phyloP scores from a whole-genome alignment of 2,888 invertebrate species.

The Pemphredon lugubris region DNA sequence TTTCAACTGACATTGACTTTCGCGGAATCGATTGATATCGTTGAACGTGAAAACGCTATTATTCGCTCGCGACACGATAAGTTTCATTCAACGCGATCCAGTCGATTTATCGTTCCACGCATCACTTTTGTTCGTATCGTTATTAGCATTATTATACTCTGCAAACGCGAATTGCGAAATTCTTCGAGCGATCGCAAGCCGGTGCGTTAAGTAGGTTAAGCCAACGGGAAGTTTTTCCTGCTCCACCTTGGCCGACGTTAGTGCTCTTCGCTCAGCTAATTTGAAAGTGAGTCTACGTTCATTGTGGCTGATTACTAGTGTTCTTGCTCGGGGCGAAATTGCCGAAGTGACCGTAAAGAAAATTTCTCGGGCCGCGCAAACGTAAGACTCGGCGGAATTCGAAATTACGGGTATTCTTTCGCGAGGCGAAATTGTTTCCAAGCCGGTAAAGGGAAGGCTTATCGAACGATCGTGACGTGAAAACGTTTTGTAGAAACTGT shows the following conservation, averaged over 20 bases:
- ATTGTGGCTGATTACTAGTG: too few relatives aligned
- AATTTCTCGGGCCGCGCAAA: not conserved
- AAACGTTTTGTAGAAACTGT: too few relatives aligned
- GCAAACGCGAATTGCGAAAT: conserved; percentile 27
- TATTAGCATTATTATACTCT: not conserved
- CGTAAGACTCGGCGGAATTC: not conserved
- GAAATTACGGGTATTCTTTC: conserved; percentile 3
- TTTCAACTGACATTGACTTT: too few relatives aligned
- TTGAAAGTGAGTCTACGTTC: conserved; percentile 11
- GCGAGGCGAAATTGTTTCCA: not conserved
- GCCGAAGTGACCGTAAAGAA: too few relatives aligned
- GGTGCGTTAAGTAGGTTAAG: conserved; percentile 34
- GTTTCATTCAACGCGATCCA: too few relatives aligned
- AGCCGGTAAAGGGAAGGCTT: not conserved
- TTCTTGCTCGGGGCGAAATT: too few relatives aligned
- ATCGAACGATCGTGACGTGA: too few relatives aligned
- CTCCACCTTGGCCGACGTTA: not conserved
- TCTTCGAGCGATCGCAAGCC: conserved; percentile 9
- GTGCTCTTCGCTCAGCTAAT: not conserved
- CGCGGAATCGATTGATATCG: too few relatives aligned
- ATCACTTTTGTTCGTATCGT: too few relatives aligned
- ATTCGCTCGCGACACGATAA: too few relatives aligned
- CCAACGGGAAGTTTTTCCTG: conserved; percentile 16
- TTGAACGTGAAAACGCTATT: too few relatives aligned
- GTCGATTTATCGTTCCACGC: conserved; percentile 6